Base-by-base conservation (phyloP, 2,888 invertebrate genomes). In the Amblyteles armatorius region DNA sequence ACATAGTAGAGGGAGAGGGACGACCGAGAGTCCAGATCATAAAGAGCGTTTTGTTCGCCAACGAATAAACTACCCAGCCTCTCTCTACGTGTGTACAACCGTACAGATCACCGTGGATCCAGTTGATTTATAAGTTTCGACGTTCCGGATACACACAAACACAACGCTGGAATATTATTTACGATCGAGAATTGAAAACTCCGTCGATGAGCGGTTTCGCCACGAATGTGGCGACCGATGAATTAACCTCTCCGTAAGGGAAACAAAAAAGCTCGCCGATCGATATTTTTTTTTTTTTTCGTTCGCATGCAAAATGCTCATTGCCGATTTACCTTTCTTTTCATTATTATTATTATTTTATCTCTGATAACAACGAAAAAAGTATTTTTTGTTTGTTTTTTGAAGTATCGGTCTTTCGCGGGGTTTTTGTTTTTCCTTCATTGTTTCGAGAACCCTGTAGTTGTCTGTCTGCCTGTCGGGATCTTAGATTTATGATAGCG, bases 21-120 rank as follows among this genome's bases (percentile, higher is more conserved):
- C 19, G 52, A 22, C 6, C 44, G 52, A 55, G 29, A 63, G 26
- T 33, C 63, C 87, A 82, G 86, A 89, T 88, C 87, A 86, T 87
- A 89, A 89, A 90, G 88, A 87, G 82, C 87, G 86, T 87, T 90
- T 86, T 88, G 90, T 91, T 91, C 88, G 77, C 82, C 77, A 77
- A 73, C 72, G 80, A 85, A 85, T 85, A 85, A 85, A 85, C 82
- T 85, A 83, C 85, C 85, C 67, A 76, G 82, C 85, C 85, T 85
- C 79, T 82, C 85, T 85, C 79, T 82, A 78, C 79, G 68, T 63
- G 29, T 33, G 29, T 63, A 33, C 29, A 63, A 33, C 63, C 63
- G 80, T 83, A 83, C 78, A 85, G 85, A 85, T 85, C 82, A 83
- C 85, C 80, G 77, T 85, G 85, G 85, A 85, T 80, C 80, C 85